phyloP scores from a whole-genome alignment of 1,140 invertebrate genomes.

The Cyrtorhinus lividipennis region DNA sequence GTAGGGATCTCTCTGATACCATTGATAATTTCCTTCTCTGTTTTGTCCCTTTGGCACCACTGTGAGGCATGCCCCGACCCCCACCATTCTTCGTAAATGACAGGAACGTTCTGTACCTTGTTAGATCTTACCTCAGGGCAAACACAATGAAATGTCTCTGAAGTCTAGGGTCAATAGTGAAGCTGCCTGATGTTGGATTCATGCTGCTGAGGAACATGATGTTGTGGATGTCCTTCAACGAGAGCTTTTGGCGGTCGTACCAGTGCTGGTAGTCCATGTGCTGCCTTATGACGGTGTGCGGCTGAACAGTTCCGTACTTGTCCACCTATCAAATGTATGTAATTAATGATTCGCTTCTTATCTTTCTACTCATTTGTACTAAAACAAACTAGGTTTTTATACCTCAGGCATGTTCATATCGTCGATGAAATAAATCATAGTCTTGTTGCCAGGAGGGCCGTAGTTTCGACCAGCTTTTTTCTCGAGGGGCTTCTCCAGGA shows the following conservation, averaged over 20 bases:
- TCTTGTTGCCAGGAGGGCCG: constrained; percentile 79
- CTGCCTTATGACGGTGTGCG: constrained; percentile 84
- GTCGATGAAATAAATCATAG: constrained; percentile 87
- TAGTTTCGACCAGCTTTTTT: constrained; percentile 90
- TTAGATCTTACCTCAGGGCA: constrained; percentile 48
- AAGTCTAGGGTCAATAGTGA: constrained; percentile 80
- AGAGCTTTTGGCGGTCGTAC: constrained; percentile 74
- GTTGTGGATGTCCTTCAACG: constrained; percentile 83
- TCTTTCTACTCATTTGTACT: neutral
- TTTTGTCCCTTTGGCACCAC: no score
- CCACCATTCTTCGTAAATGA: neutral
- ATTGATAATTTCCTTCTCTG: no score
- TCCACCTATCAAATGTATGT: constrained; percentile 47
- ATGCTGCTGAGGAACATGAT: constrained; percentile 89
- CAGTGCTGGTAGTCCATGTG: constrained; percentile 91
- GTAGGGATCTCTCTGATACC: no score
- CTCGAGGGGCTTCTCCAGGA: constrained; percentile 83
- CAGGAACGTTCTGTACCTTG: no score
- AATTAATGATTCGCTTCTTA: neutral
- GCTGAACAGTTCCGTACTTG: constrained; percentile 85
- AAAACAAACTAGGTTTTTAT: constrained; percentile 22
- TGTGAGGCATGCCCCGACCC: no score
- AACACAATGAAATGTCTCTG: constrained; percentile 90
- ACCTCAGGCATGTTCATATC: constrained; percentile 95
- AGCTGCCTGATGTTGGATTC: constrained; percentile 92